Conservation (phyloP, 2,113 vertebrate species). For the Grammomys dolichurus region DNA sequence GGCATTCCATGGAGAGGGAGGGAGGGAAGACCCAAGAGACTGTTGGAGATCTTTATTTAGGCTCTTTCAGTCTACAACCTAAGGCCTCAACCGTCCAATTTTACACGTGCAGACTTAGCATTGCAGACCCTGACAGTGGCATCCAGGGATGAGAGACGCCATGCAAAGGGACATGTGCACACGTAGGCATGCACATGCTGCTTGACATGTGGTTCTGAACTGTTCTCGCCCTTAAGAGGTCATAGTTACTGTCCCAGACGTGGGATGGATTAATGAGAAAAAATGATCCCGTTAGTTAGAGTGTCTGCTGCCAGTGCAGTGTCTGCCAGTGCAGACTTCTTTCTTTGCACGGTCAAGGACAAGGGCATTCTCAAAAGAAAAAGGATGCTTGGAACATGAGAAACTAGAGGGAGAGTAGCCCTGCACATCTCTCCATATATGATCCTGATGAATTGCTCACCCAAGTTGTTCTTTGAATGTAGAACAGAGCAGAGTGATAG, state of each 20-base stretch:
- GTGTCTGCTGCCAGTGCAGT: fast-evolving
- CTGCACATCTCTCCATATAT: neutral
- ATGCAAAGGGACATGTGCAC: neutral
- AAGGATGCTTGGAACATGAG: neutral
- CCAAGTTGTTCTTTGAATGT: neutral
- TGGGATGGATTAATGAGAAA: neutral
- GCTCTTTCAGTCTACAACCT: neutral
- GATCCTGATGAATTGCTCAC: neutral
- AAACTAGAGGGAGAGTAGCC: neutral
- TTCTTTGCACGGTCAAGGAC: neutral
- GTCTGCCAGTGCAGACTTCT: neutral
- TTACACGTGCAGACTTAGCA: neutral
- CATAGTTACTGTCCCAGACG: neutral
- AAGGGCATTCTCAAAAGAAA: neutral
- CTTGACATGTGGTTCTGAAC: too few relatives aligned
- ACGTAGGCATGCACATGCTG: neutral
- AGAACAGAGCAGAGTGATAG: neutral
- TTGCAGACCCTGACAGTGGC: neutral
- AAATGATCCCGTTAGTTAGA: neutral
- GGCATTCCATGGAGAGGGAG: neutral
- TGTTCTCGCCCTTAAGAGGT: neutral
- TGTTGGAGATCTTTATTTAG: neutral
- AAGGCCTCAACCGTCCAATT: neutral
- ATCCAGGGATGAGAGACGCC: neutral
- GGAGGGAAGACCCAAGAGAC: neutral